These are phyloP conservation scores for Plecturocebus donacophilus DNA, from an alignment of 2,113 vertebrate genomes.

Conservation along the genomic window DNA sequence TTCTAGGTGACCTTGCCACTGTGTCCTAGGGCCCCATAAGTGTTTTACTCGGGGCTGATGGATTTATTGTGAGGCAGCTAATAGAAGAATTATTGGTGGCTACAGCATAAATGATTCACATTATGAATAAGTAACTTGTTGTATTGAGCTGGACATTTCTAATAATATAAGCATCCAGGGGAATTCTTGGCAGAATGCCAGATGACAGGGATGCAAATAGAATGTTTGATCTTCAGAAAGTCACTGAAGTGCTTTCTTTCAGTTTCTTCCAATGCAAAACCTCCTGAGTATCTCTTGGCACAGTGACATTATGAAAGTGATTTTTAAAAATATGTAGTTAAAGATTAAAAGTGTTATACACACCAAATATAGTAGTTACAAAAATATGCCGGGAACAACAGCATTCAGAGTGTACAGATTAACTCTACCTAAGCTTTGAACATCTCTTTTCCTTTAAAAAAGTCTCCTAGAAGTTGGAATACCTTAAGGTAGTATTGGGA, in stretches of 20 bases:
- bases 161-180: not conserved
- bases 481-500: not conserved
- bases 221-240: not conserved
- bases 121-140: constrained; percentile 34
- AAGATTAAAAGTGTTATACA: not conserved
- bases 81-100: not conserved
- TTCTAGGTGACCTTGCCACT: constrained; percentile 21
- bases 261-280: not conserved
- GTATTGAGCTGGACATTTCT: constrained; percentile 13
- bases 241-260: not conserved
- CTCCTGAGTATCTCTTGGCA: not conserved
- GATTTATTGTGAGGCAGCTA: constrained; percentile 6
- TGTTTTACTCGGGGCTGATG: not conserved
- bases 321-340: not conserved
- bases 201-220: not conserved
- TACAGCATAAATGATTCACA: constrained; percentile 48
- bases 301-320: not conserved
- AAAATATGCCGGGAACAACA: not conserved
- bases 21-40: not conserved
- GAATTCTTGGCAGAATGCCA: not conserved
- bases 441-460: not conserved
- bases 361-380: not conserved
- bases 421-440: not conserved
- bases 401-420: not conserved
- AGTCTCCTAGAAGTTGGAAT: not conserved